These are phyloP conservation scores for Sthenelais limicola DNA, from an alignment of 2,888 invertebrate species.

Conservation along the genomic window DNA sequence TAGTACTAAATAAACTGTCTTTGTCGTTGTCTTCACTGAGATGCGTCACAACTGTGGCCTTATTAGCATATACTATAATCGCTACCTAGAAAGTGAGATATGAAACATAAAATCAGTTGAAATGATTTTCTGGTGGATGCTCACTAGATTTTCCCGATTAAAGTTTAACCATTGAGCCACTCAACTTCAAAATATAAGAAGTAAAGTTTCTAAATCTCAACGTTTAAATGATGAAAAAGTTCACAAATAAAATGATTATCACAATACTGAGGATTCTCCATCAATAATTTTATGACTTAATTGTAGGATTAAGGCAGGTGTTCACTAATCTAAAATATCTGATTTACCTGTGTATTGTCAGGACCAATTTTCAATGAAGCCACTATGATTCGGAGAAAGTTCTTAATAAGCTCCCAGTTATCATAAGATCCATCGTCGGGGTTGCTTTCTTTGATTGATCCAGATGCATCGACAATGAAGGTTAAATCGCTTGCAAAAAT, in stretches of 20 bases:
- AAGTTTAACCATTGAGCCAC: no score
- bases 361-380: not conserved
- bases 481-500: not conserved
- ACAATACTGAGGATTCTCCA: no score
- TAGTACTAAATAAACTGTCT: not conserved
- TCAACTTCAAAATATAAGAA: no score
- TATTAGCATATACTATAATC: conserved; percentile 22
- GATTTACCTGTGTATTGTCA: conserved; percentile 12
- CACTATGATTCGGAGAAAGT: not conserved
- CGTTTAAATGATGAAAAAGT: no score
- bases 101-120: no score
- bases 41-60: conserved; percentile 4
- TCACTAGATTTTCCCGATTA: no score
- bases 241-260: no score
- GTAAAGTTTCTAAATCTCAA: no score
- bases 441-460: conserved; percentile 24
- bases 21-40: not conserved
- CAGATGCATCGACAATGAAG: conserved; percentile 20
- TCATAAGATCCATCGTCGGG: conserved; percentile 10
- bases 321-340: no score
- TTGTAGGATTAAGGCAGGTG: no score
- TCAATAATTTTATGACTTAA: no score
- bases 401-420: conserved; percentile 22
- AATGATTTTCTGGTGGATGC: no score
- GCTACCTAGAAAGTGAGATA: conserved; percentile 19